phyloP scores from a whole-genome alignment of 2,113 vertebrate species.

The Oxygymnocypris stewartii region DNA sequence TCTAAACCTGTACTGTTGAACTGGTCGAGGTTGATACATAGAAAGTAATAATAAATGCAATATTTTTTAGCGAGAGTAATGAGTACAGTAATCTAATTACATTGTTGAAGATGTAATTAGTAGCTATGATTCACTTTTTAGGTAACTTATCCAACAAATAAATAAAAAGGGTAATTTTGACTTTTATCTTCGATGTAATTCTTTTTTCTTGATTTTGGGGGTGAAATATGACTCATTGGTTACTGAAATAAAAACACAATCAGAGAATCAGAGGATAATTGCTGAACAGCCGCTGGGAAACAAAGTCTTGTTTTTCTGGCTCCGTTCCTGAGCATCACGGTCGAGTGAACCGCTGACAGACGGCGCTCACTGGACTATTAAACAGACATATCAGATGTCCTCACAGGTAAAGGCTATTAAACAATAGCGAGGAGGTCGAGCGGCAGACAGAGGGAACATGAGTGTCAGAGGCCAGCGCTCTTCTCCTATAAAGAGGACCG shows the following conservation, averaged over 20 bases:
- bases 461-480: slow-evolving; percentile 37
- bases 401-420: slow-evolving; percentile 54
- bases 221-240: neutral
- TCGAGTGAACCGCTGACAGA: slow-evolving; percentile 54
- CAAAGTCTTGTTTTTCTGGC: slow-evolving; percentile 1
- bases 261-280: neutral
- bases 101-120: too few species aligned
- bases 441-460: slow-evolving; percentile 45
- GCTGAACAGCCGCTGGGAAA: slow-evolving; percentile 27
- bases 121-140: too few species aligned
- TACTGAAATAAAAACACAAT: neutral
- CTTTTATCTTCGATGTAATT: too few species aligned
- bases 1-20: too few species aligned
- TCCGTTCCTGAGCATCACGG: slow-evolving; percentile 39
- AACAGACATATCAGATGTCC: slow-evolving; percentile 60
- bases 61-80: too few species aligned
- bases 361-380: slow-evolving; percentile 56
- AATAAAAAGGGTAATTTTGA: too few species aligned
- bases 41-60: too few species aligned
- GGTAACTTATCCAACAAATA: too few species aligned
- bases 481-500: neutral
- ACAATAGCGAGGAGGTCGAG: slow-evolving; percentile 55
- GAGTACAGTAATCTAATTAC: too few species aligned
- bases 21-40: too few species aligned
- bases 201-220: neutral